phyloP scores from a whole-genome alignment of 2,888 invertebrate genomes.

The Sesamia inferens region DNA sequence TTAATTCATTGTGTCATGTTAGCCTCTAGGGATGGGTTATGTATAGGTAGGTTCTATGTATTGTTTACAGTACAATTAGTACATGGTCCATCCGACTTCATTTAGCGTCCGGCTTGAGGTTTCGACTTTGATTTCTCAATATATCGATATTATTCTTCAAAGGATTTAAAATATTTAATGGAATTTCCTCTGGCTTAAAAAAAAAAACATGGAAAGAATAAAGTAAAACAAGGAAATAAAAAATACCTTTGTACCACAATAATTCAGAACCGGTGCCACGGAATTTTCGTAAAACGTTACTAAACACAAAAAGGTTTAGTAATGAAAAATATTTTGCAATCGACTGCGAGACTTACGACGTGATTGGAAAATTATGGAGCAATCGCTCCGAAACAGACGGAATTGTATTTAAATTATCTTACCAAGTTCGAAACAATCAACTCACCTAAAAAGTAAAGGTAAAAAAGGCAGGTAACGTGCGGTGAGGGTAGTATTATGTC shows the following conservation, averaged over 20 bases:
- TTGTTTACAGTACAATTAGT: not conserved
- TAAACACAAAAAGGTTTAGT: constrained; percentile 18
- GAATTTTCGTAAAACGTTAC: constrained; percentile 18
- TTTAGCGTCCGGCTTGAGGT: not conserved
- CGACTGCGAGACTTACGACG: constrained; percentile 15
- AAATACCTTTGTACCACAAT: not conserved
- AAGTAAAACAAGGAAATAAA: not conserved
- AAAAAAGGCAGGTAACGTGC: not conserved
- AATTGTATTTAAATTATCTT: constrained; percentile 42
- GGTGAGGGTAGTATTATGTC: not conserved
- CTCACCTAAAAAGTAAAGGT: constrained; percentile 10
- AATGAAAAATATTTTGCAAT: constrained; percentile 42
- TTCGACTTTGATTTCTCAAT: too few relatives aligned
- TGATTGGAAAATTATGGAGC: constrained; percentile 42
- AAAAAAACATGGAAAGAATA: not conserved
- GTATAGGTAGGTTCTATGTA: not conserved
- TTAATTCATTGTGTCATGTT: constrained; percentile 9
- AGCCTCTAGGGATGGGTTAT: not conserved
- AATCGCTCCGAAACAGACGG: constrained; percentile 24
- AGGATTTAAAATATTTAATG: not conserved
- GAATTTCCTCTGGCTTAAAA: not conserved
- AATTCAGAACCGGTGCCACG: constrained; percentile 12
- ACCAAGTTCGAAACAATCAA: constrained; percentile 19
- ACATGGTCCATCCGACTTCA: not conserved
- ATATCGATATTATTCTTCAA: not conserved